Conservation (phyloP, 35 echinoderm and acorn worm genomes). For the Acanthaster planci region DNA sequence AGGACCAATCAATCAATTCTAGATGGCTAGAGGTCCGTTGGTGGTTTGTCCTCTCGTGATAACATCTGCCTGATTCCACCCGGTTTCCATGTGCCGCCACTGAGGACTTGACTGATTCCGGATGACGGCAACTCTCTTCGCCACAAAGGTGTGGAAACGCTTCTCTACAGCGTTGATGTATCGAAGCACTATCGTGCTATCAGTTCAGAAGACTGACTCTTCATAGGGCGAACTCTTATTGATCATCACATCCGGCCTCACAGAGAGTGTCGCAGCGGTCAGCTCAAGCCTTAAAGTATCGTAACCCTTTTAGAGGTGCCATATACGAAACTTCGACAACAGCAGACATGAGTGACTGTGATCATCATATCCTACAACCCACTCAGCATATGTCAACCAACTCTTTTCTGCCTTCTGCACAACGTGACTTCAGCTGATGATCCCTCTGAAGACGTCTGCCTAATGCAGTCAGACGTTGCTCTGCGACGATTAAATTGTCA, state of each 20-base stretch:
- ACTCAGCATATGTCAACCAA: conserved; percentile 37
- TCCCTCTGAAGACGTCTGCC: conserved; percentile 49
- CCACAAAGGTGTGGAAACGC: conserved; percentile 73
- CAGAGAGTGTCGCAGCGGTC: conserved; percentile 38
- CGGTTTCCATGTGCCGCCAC: conserved; percentile 58
- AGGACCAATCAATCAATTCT: conserved; percentile 44
- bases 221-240: conserved; percentile 5
- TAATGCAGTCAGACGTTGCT: conserved; percentile 20
- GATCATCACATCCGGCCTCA: conserved; percentile 53
- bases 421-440: conserved; percentile 36
- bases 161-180: conserved; percentile 52
- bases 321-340: conserved; percentile 46
- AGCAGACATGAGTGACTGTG: conserved; percentile 24
- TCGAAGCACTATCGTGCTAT: conserved; percentile 48
- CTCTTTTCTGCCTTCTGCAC: conserved; percentile 30
- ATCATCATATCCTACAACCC: conserved; percentile 41
- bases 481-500: conserved; percentile 51
- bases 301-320: conserved; percentile 64
- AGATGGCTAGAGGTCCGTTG: conserved; percentile 17
- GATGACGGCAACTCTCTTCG: conserved; percentile 45
- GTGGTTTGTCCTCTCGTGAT: conserved; percentile 44
- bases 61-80: conserved; percentile 60
- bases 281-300: conserved; percentile 65
- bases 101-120: conserved; percentile 48
- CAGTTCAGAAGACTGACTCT: conserved; percentile 43